These are phyloP conservation scores for Drosophila monieri DNA, from an alignment of 2,888 invertebrate species.

Conservation along the genomic window DNA sequence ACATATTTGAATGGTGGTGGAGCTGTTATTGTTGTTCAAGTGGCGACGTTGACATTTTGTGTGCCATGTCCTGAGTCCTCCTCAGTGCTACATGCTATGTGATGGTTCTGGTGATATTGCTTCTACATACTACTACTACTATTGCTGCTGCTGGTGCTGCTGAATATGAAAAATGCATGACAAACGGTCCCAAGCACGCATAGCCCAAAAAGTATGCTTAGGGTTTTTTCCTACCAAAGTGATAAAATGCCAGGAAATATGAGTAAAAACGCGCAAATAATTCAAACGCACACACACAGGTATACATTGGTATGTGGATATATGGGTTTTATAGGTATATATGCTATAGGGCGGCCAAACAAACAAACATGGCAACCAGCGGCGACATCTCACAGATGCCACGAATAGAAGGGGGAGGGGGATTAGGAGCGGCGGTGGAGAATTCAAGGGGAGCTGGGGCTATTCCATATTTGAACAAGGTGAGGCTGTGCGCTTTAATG, in stretches of 20 bases:
- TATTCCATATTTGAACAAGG: conserved; percentile 64
- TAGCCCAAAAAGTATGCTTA: conserved; percentile 47
- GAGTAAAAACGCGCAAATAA: conserved; percentile 71
- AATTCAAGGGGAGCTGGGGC: conserved; percentile 24
- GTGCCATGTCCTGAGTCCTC: conserved; percentile 11
- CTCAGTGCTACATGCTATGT: conserved; percentile 3
- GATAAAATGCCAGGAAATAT: conserved; percentile 57
- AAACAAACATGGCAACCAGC: conserved; percentile 34
- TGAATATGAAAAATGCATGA: conserved; percentile 75
- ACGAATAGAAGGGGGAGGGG: conserved; percentile 3
- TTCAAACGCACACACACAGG: conserved; percentile 34
- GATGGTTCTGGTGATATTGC: background rate
- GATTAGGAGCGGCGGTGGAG: too few relatives aligned
- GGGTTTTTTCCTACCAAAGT: conserved; percentile 44
- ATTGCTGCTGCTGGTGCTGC: conserved; percentile 27
- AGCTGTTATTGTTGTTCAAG: conserved; percentile 61
- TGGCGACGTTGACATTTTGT: conserved; percentile 63
- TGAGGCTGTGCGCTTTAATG: conserved; percentile 71
- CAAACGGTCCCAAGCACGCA: conserved; percentile 61
- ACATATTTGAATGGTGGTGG: conserved; percentile 43
- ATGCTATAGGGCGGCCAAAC: conserved; percentile 16
- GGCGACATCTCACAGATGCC: conserved; percentile 58
- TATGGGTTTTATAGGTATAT: conserved; percentile 10
- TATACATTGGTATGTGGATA: conserved; percentile 5
- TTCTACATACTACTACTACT: background rate